phyloP scores from a whole-genome alignment of 2,113 vertebrate species.

The Tetrax tetrax region DNA sequence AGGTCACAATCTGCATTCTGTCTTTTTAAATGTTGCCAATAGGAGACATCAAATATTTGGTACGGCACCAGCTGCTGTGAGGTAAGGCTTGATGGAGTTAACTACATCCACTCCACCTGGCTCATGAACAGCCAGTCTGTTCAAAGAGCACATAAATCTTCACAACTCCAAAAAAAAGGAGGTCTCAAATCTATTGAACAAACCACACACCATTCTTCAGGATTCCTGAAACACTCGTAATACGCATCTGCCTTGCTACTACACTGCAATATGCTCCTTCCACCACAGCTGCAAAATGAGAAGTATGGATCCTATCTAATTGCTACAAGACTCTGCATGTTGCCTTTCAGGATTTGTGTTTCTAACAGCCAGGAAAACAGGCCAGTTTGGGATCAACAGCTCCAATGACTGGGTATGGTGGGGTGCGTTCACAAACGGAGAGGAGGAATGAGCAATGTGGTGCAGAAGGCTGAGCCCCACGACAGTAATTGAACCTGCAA shows the following conservation, averaged over 20 bases:
- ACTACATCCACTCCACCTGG: not conserved
- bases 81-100: not conserved
- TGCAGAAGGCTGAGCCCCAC: not conserved
- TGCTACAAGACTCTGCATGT: not conserved
- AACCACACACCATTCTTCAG: not conserved
- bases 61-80: not conserved
- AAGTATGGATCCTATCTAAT: not conserved
- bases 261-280: not conserved
- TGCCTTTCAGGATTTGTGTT: not conserved
- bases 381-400: not conserved
- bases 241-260: not conserved
- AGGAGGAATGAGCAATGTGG: not conserved
- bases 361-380: not conserved
- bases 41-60: conserved; percentile 11
- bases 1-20: not conserved
- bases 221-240: not conserved
- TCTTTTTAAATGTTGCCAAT: conserved; percentile 12
- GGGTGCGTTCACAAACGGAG: not conserved
- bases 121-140: not conserved
- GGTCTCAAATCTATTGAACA: not conserved
- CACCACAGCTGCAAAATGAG: not conserved
- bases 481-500: not conserved
- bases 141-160: conserved; percentile 7
- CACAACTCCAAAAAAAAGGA: not conserved
- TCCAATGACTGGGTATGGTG: rapidly evolving